Evolutionary conservation across 1,140 invertebrate genomes (phyloP), one percentile per base, ranked within the genome.

Genomic region (Maconellicoccus hirsutus): DNA sequence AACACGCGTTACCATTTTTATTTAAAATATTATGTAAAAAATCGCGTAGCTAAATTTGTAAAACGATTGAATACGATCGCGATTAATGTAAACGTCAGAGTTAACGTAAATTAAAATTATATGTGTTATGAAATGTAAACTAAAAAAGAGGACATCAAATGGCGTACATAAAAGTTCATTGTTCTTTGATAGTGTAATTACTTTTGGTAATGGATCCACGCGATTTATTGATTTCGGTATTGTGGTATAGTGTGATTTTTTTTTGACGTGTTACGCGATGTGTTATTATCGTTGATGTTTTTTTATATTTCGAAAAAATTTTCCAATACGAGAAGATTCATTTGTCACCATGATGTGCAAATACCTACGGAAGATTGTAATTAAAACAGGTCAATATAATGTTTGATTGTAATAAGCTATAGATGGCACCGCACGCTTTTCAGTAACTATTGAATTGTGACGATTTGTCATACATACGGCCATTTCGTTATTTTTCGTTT

Each of bases 351-450:
- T 52, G 42, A 52, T 52, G 42, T 52, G 42, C 42, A 52, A 52
- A 52, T 52, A 52, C 42, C 42, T 52, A 52, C 42, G 42, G 42
- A 52, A 52, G 42, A 52, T 52, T 52, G 42, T 52, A 52, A 52
- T 52, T 52, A 52, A 52, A 52, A 52, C 42, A 52, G 42, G 42
- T 52, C 42, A 52, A 52, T 52, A 52, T 52, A 52, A 52, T 52
- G 42, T 52, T 52, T 52, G 42, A 52, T 52, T 52, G 42, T 52
- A 52, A 52, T 52, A 52, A 52, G 42, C 42, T 52, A 52, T 52
- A 52, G 42, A 52, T 52, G 42, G 42, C 42, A 52, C 42, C 42
- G 42, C 42, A 52, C 42, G 42, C 42, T 52, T 52, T 52, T 52
- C 42, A 52, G 42, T 52, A 52, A 52, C 42, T 52, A 52, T 52